Conservation (phyloP, 2,113 vertebrate genomes). For the Ameiurus melas region DNA sequence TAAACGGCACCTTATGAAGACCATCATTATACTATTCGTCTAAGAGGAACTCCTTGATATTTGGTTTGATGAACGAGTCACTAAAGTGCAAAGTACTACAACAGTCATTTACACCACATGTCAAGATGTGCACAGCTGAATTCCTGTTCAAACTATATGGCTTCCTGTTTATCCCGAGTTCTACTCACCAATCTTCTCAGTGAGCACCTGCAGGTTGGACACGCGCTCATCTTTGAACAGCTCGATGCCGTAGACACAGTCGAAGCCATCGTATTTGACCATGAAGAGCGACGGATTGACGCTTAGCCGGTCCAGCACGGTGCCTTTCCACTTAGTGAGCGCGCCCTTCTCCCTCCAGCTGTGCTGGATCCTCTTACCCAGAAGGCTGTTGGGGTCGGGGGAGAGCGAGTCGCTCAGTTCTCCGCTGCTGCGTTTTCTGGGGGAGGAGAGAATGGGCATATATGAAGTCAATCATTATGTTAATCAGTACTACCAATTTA, state of each 20-base stretch:
- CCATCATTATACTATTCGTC: not conserved
- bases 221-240: conserved; percentile 78
- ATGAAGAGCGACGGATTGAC: conserved; percentile 78
- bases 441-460: not conserved
- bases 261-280: conserved; percentile 81
- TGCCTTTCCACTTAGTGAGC: conserved; percentile 80
- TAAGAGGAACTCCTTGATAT: not conserved
- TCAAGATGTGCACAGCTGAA: too few species aligned
- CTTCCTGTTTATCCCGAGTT: conserved; percentile 10
- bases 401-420: conserved; percentile 75
- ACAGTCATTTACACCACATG: not conserved
- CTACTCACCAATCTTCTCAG: conserved; percentile 77
- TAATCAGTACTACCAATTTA: not conserved
- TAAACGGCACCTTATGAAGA: not conserved
- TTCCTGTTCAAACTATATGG: not conserved
- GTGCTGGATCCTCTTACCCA: conserved; percentile 78
- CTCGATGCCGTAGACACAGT: conserved; percentile 81
- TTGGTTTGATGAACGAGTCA: not conserved
- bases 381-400: conserved; percentile 74
- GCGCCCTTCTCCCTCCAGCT: conserved; percentile 79
- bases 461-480: not conserved
- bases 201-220: conserved; percentile 74
- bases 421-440: conserved; percentile 79
- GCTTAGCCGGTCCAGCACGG: conserved; percentile 75
- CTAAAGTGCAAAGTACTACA: not conserved